Conservation (phyloP, 2,888 invertebrate genomes). For the Choristoneura rosaceana region DNA sequence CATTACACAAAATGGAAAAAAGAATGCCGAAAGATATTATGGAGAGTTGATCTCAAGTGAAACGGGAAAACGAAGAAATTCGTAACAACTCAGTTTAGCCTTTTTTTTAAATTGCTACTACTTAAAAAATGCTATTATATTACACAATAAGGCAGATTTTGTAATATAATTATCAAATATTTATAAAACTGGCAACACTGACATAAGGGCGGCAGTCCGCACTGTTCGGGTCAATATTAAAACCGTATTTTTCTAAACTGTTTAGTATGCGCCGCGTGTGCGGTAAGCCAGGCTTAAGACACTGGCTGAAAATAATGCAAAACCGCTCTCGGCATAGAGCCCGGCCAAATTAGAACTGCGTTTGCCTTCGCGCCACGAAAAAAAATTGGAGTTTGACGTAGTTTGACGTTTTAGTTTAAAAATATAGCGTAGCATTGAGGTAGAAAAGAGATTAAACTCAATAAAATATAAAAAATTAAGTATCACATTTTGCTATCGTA, state of each 20-base stretch:
- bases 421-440: not conserved
- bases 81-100: no score
- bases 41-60: no score
- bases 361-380: constrained; percentile 10
- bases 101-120: no score
- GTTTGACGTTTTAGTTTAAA: constrained; percentile 2
- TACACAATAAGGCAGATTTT: no score
- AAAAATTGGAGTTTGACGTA: constrained; percentile 22
- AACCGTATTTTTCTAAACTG: constrained; percentile 50
- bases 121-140: no score
- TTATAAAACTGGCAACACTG: not conserved
- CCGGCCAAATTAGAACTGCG: constrained; percentile 70
- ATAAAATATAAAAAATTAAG: no score
- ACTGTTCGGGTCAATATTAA: constrained; percentile 43
- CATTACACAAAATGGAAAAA: no score
- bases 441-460: no score
- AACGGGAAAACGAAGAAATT: no score
- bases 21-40: no score
- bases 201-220: not conserved
- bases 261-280: constrained; percentile 63
- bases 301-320: constrained; percentile 77
- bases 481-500: no score
- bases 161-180: not conserved
- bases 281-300: constrained; percentile 72
- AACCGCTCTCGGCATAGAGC: constrained; percentile 67